A percentile compares a stretch with the other conserved stretches of the same genome.
phyloP scores from a whole-genome alignment of 2,797 vertebrate genomes.

The Vipera latastei region DNA sequence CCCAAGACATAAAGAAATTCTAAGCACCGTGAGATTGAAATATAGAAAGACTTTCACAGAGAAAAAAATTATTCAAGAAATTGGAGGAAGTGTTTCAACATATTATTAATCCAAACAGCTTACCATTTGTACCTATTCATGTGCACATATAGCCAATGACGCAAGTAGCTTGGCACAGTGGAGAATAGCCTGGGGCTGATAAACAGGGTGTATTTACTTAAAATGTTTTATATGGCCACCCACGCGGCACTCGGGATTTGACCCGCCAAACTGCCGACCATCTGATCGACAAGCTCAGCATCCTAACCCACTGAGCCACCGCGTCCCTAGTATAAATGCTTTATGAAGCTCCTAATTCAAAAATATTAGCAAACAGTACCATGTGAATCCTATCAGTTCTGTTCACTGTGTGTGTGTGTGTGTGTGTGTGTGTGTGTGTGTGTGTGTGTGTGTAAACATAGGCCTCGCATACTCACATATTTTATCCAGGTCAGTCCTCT shows the following conservation, averaged over 20 bases:
- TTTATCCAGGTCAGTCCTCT: background rate
- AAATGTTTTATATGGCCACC: background rate
- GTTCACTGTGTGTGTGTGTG: background rate
- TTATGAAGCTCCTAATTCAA: background rate
- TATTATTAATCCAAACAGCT: background rate
- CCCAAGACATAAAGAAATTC: background rate
- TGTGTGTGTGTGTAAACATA: background rate
- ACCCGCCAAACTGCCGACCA: too few species aligned
- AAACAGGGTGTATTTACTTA: background rate
- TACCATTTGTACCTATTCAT: background rate
- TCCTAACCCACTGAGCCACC: too few species aligned
- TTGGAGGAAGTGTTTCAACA: background rate
- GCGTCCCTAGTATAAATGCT: background rate
- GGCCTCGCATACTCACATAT: background rate
- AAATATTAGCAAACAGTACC: background rate
- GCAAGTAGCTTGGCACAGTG: background rate
- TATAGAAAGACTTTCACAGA: background rate
- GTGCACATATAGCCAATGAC: background rate
- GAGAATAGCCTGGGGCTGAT: background rate
- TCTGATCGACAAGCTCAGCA: too few species aligned
- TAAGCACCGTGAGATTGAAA: background rate
- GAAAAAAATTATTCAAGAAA: background rate
- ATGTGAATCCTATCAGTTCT: background rate
- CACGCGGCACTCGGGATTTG: too few species aligned
- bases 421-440: background rate